A percentile compares a stretch with the other conserved stretches of the same genome.
Conservation (phyloP, 2,797 vertebrate genomes). For the Microctenopoma stevenorrisi region DNA sequence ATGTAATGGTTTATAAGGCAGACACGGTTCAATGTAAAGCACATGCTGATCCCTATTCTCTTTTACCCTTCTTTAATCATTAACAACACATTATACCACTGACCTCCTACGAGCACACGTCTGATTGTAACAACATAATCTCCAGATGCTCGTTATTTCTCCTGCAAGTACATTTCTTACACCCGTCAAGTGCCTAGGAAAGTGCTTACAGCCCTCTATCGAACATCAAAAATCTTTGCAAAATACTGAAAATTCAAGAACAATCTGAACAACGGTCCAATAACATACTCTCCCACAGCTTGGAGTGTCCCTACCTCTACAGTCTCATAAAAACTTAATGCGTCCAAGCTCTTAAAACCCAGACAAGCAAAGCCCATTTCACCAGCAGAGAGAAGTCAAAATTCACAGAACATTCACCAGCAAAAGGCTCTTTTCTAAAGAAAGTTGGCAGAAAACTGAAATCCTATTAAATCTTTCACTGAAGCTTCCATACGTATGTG, state of each 20-base stretch:
- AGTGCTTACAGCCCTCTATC: constrained; percentile 43
- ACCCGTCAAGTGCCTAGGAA: constrained; percentile 42
- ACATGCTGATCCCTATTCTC: constrained; percentile 19
- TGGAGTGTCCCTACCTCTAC: constrained; percentile 60
- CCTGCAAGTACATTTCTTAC: constrained; percentile 40
- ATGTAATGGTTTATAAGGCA: neutral
- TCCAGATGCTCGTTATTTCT: constrained; percentile 57
- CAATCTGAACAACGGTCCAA: constrained; percentile 64
- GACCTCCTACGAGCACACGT: constrained; percentile 11
- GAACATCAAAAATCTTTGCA: constrained; percentile 51
- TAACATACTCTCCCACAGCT: constrained; percentile 58
- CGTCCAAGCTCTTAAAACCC: constrained; percentile 70
- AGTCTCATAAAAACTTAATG: constrained; percentile 77
- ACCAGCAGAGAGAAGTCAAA: constrained; percentile 64
- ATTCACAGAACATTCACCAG: constrained; percentile 54
- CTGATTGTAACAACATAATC: constrained; percentile 25
- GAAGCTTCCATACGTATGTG: constrained; percentile 58
- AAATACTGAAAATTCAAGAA: constrained; percentile 49
- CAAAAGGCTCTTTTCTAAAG: constrained; percentile 43
- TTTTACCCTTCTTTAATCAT: constrained; percentile 27
- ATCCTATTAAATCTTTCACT: constrained; percentile 74
- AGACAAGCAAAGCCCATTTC: constrained; percentile 66
- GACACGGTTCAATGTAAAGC: neutral
- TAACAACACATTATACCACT: constrained; percentile 19
- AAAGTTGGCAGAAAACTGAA: constrained; percentile 58